Evolutionary conservation across 2,888 invertebrate genomes (phyloP).

Genomic region (Steinernema scapterisci): DNA sequence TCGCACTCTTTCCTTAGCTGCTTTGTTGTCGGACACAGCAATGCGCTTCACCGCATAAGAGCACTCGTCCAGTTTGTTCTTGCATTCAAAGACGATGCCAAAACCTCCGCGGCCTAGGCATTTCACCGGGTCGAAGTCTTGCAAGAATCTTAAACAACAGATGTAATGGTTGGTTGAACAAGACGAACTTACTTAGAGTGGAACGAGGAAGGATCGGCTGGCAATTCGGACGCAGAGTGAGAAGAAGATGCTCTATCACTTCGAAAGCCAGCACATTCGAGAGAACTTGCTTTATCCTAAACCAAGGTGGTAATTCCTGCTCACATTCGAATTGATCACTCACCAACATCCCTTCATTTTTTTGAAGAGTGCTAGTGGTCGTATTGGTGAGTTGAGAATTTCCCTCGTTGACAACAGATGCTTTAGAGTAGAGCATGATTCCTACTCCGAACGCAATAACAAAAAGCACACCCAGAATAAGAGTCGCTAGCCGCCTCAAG

Average conservation of each 20-base stretch:
- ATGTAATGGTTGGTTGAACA: background rate
- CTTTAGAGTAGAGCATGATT: background rate
- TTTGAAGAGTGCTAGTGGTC: background rate
- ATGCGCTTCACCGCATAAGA: constrained; percentile 94
- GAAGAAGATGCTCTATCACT: background rate
- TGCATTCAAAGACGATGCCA: constrained; percentile 92
- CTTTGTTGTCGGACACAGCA: constrained; percentile 79
- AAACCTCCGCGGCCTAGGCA: constrained; percentile 79
- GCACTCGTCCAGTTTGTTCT: constrained; percentile 89
- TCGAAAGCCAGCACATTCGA: background rate
- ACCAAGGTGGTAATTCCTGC: background rate
- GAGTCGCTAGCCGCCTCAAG: background rate
- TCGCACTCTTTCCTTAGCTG: constrained; percentile 84
- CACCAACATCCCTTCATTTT: background rate
- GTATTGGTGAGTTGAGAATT: background rate
- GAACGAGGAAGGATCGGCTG: background rate
- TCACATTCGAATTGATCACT: too few species aligned
- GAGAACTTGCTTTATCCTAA: background rate
- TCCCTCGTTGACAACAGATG: background rate
- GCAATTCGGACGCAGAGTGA: background rate
- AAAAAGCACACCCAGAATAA: background rate
- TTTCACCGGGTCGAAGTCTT: constrained; percentile 67
- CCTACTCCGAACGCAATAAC: background rate
- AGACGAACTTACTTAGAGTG: background rate
- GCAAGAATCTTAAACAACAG: constrained; percentile 46